Base-by-base conservation (phyloP, 1,140 invertebrate species). In the Druon quercuslanigerum region DNA sequence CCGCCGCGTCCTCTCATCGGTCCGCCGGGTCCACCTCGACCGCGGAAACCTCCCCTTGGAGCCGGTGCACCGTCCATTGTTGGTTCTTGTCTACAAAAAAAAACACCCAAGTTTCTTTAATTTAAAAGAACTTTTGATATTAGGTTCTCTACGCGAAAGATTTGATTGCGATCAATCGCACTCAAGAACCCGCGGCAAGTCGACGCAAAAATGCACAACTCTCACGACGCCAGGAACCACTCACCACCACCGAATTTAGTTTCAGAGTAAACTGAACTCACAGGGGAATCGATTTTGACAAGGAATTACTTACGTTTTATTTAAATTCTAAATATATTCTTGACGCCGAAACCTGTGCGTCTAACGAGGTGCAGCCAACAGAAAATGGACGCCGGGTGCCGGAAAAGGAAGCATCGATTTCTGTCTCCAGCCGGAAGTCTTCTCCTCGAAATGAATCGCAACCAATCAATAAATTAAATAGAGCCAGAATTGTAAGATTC, bases 371-470 rank as follows among this genome's bases (percentile, higher is more conserved):
- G 77, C 75, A 79, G 73, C 75, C 73, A 76, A 82, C 75, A 77
- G 79, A 90, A 89, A 89, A 90, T 90, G 89, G 89, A 90, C 83
- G 89, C 85, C 86, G 86, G 84, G 72, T 80, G 79, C 85, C 86
- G 88, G 87, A 90, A 89, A 85, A 84, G 86, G 85, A 80, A 87
- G 74, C 80, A 83, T 84, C 80, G 79, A 85, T 9, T 73, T 9
- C 20, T 50, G 51, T 19, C 12, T 9, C n/a, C 16, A 66, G 46
- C 60, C 60, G 60, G 60, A 66, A 66, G n/a, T 40, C 60, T 33
- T 33, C 60, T 33, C 13, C 60, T 7, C 2, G 3, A 66, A 33
- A 16, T 16, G n/a, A 40, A 40, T n/a, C 9, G 33, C 4, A 7
- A 66, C 60, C 60, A 66, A 66, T 66, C 25, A 40, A 66, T 14